Evolutionary conservation across 2,888 invertebrate genomes (phyloP).

Genomic region (Campoplex capitator): DNA sequence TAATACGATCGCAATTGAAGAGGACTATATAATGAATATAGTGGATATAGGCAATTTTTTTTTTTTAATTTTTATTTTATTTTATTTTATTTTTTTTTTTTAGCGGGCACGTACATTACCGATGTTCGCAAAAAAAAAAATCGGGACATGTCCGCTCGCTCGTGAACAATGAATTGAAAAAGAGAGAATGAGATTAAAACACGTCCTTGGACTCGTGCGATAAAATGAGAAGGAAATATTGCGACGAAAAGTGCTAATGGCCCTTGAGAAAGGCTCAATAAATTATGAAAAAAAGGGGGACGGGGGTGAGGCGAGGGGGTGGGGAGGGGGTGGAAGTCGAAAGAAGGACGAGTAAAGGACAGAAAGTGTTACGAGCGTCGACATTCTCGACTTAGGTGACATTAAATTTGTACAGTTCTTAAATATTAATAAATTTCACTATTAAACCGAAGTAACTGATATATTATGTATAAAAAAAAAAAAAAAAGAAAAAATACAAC

Average conservation of each 20-base stretch:
- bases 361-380: constrained; percentile 80
- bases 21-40: constrained; percentile 80
- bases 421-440: constrained; percentile 84
- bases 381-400: constrained; percentile 83
- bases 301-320: not conserved
- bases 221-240: constrained; percentile 21
- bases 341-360: constrained; percentile 65
- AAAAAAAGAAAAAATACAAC: no score
- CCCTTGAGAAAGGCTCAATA: constrained; percentile 46
- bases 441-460: constrained; percentile 76
- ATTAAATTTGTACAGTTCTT: constrained; percentile 85
- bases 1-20: constrained; percentile 84
- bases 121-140: constrained; percentile 70
- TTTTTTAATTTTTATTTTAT: constrained; percentile 4
- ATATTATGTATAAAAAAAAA: constrained; percentile 73
- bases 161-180: constrained; percentile 54
- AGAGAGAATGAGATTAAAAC: constrained; percentile 8
- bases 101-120: constrained; percentile 85
- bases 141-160: constrained; percentile 69
- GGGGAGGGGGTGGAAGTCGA: constrained; percentile 14
- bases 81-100: constrained; percentile 50
- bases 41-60: constrained; percentile 82
- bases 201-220: constrained; percentile 32
- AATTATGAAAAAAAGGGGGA: constrained; percentile 15
- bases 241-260: constrained; percentile 48